phyloP scores from a whole-genome alignment of 1,140 invertebrate genomes.

The Ruditapes philippinarum region DNA sequence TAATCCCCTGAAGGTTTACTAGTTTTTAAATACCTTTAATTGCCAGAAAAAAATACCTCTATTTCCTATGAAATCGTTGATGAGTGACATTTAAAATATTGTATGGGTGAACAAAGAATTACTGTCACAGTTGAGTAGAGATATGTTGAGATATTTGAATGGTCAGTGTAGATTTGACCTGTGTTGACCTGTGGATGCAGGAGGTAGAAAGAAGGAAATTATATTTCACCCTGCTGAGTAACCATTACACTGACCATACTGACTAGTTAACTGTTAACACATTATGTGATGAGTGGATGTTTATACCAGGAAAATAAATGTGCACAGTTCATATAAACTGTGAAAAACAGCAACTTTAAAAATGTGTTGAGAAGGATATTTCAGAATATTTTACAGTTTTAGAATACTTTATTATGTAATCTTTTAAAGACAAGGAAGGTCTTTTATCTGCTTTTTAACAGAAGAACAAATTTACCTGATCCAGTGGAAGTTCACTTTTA shows the following conservation, averaged over 20 bases:
- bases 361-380: background rate
- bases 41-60: background rate
- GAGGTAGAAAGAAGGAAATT: background rate
- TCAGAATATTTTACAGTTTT: background rate
- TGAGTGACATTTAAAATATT: background rate
- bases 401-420: background rate
- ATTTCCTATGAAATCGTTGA: background rate
- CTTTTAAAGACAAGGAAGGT: background rate
- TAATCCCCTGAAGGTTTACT: conserved; percentile 9
- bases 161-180: conserved; percentile 19
- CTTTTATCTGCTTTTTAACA: background rate
- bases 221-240: background rate
- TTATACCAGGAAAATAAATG: background rate
- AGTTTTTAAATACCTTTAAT: conserved; percentile 34
- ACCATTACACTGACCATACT: background rate
- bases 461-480: too few relatives aligned
- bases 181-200: background rate
- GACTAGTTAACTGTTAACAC: background rate
- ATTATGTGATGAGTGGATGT: background rate
- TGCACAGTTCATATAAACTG: background rate
- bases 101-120: background rate
- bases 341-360: background rate
- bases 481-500: too few relatives aligned
- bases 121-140: background rate
- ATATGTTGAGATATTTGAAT: background rate